Evolutionary conservation across 1,140 invertebrate species (phyloP).

Genomic region (Coptotermes formosanus): DNA sequence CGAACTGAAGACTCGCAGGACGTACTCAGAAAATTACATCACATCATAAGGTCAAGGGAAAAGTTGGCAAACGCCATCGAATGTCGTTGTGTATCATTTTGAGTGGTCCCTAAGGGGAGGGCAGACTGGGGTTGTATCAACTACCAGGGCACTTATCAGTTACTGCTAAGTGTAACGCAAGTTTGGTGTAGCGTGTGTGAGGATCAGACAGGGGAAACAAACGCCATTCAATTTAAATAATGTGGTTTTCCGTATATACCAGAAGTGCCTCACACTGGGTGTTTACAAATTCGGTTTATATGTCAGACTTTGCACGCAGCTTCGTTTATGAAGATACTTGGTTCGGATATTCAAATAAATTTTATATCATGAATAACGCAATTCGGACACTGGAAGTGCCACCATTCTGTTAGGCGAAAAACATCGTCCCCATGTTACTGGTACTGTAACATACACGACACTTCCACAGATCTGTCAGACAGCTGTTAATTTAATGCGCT

Average conservation of each 20-base stretch:
- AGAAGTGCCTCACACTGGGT: background rate
- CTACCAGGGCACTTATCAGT: background rate
- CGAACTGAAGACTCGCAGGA: too few relatives aligned
- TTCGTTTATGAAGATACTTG: too few relatives aligned
- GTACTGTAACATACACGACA: too few relatives aligned
- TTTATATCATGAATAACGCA: too few relatives aligned
- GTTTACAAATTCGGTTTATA: background rate
- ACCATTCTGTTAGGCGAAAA: too few relatives aligned
- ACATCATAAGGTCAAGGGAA: background rate
- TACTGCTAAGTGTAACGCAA: background rate
- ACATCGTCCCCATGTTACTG: too few relatives aligned
- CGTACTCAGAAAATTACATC: too few relatives aligned
- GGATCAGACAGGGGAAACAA: background rate
- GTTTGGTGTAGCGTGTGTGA: background rate
- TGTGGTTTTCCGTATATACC: background rate
- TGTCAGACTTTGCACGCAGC: too few relatives aligned
- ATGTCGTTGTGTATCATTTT: background rate
- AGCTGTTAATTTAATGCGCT: too few relatives aligned
- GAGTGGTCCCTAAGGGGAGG: background rate
- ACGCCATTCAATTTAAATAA: background rate
- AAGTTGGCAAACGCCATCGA: background rate
- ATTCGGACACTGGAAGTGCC: too few relatives aligned
- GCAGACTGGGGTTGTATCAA: background rate
- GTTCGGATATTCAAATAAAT: too few relatives aligned
- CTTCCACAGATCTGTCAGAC: too few relatives aligned